Base-by-base conservation (phyloP, 2,888 invertebrate genomes). In the Halocaridina rubra region DNA sequence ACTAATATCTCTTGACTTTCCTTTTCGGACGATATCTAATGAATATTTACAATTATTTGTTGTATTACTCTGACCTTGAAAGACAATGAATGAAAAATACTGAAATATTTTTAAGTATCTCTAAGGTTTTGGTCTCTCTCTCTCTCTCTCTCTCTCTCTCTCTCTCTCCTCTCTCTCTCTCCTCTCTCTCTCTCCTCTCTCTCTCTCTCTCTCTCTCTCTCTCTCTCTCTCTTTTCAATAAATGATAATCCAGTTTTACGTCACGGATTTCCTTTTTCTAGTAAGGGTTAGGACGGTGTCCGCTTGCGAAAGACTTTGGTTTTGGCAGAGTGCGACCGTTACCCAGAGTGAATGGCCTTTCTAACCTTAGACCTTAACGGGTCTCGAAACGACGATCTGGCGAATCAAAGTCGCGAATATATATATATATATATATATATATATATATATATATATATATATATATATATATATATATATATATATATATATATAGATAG, bases 81-180 rank as follows among this genome's bases (percentile, higher is more conserved):
- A 46, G 10, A 46, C 13, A 8, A 10, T 46, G 46, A 8, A 13
- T 46, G 46, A 46, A 10, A 13, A 8, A 46, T n/a, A n/a, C n/a
- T n/a, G n/a, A n/a, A n/a, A n/a, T n/a, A n/a, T n/a, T n/a, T n/a
- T 46, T 46, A 46, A 10, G 13, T 59, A 3, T 59, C 59, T 59
- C 59, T n/a, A n/a, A n/a, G n/a, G n/a, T n/a, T n/a, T 59, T 22
- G 4, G 19, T 59, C 5, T 59, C 3, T 13, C 59, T 59, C 59
- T 7, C 13, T 59, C 59, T 59, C 59, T 59, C 59, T 59, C 3
- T 13, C 59, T 59, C 59, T 7, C 5, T 59, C 59, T 59, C 59
- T 59, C 59, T 59, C 59, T 59, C 59, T 59, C 59, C 24, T 67
- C 61, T 61, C 61, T 61, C 67, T 67, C 24, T 67, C 67, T 67